These are phyloP conservation scores for Paraplagusia blochii DNA, from an alignment of 2,113 vertebrate genomes.

Conservation along the genomic window DNA sequence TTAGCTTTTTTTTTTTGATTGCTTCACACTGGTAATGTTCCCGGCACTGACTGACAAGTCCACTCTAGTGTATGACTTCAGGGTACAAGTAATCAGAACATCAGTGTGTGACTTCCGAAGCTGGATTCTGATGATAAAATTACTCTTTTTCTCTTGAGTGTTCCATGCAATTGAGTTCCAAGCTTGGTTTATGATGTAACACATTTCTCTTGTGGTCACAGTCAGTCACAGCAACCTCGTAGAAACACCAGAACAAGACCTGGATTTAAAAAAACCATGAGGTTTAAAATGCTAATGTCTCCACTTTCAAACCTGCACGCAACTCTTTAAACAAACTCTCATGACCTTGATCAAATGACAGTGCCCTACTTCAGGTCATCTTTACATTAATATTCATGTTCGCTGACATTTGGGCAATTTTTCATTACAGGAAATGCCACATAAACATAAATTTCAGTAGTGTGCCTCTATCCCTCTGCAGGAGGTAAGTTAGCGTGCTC, in stretches of 20 bases:
- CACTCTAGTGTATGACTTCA: background rate
- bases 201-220: background rate
- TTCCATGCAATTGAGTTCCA: background rate
- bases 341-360: background rate
- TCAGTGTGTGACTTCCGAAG: too few species aligned
- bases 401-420: conserved; percentile 6
- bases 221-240: too few species aligned
- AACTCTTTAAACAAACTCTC: background rate
- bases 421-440: conserved; percentile 4
- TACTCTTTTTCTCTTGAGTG: background rate
- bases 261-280: too few species aligned
- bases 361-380: too few species aligned
- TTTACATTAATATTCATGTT: background rate
- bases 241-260: too few species aligned
- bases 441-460: conserved; percentile 19
- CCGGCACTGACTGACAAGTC: background rate
- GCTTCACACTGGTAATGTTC: background rate
- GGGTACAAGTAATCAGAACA: background rate
- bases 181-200: background rate
- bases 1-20: background rate
- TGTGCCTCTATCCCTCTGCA: conserved; percentile 30
- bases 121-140: too few species aligned
- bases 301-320: too few species aligned
- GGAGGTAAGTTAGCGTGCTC: conserved; percentile 32
- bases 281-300: too few species aligned